phyloP scores from a whole-genome alignment of 2,797 vertebrate species.

The Lepidocolaptes lacrymiger region DNA sequence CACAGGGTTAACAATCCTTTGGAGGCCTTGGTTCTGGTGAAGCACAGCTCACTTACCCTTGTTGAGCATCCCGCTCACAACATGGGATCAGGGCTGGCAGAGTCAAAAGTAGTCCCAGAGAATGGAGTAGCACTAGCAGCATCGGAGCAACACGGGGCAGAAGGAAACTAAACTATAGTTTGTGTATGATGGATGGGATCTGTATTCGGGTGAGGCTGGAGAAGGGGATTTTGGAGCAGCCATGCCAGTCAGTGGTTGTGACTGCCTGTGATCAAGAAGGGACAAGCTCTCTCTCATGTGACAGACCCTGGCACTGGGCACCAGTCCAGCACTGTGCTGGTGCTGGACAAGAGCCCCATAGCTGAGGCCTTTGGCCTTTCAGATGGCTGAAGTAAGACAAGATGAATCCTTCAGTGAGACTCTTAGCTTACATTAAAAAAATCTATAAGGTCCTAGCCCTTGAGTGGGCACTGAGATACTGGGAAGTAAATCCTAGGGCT shows the following conservation, averaged over 20 bases:
- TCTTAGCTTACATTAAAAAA: background rate
- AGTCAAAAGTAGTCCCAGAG: background rate
- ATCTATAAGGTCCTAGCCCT: background rate
- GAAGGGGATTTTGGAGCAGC: background rate
- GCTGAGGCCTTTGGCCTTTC: background rate
- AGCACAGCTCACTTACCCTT: background rate
- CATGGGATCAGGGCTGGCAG: background rate
- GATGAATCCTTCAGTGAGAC: background rate
- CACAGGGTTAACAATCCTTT: background rate
- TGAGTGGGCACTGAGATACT: background rate
- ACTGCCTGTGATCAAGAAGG: background rate
- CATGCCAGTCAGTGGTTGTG: background rate
- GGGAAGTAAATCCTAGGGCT: background rate
- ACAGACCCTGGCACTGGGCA: background rate
- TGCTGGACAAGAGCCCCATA: background rate
- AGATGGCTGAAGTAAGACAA: background rate
- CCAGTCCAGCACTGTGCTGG: background rate
- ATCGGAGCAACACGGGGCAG: background rate
- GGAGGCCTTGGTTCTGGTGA: background rate
- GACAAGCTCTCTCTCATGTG: background rate
- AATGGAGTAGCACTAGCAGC: background rate
- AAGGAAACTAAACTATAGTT: background rate
- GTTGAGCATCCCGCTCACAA: background rate
- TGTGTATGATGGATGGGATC: background rate
- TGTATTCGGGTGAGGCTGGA: background rate